phyloP scores from a whole-genome alignment of 2,888 invertebrate genomes.

The Drosophila imparisetae region DNA sequence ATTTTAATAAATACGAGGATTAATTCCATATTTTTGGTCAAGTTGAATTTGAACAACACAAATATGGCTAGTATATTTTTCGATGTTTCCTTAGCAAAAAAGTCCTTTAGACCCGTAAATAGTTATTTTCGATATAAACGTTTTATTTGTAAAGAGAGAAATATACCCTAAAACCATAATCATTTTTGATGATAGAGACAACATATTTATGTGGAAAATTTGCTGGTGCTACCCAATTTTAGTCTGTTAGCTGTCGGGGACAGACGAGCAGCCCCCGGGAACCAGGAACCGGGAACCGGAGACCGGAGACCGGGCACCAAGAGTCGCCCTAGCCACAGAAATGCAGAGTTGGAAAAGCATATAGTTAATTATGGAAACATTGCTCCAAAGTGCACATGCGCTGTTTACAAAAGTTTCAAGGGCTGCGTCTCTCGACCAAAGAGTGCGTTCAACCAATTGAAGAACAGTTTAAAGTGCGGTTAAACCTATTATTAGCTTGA shows the following conservation, averaged over 20 bases:
- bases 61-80: not conserved
- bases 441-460: conserved; percentile 63
- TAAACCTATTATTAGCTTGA: conserved; percentile 78
- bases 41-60: not conserved
- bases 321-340: conserved; percentile 28
- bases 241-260: conserved; percentile 2
- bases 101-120: not conserved
- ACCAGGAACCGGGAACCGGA: not conserved
- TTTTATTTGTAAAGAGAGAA: not conserved
- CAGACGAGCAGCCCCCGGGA: not conserved
- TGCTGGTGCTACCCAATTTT: not conserved
- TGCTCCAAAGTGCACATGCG: conserved; percentile 73
- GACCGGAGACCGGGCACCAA: not conserved
- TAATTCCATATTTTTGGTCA: not conserved
- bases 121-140: not conserved
- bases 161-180: not conserved
- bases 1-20: not conserved
- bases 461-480: conserved; percentile 79
- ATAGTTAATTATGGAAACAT: conserved; percentile 77
- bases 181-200: conserved; percentile 10
- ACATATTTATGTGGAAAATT: conserved; percentile 13
- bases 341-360: conserved; percentile 66
- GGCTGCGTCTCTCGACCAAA: conserved; percentile 15
- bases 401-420: conserved; percentile 28
- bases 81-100: not conserved